Conservation (phyloP, 2,888 invertebrate species). For the Tenthredo notha region DNA sequence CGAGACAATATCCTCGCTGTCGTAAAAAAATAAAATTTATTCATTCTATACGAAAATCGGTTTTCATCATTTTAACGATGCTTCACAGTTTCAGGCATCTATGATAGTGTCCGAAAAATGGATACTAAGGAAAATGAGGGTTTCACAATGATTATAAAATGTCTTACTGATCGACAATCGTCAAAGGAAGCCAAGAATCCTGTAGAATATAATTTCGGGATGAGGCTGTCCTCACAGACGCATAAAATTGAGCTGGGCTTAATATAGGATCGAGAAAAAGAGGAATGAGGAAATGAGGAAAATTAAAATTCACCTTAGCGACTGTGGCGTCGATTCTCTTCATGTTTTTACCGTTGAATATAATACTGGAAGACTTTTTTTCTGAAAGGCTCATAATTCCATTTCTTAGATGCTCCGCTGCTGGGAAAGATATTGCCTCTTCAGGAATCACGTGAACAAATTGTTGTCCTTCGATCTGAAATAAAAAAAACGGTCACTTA, state of each 20-base stretch:
- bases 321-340: slow-evolving; percentile 83
- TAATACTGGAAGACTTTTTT: slow-evolving; percentile 67
- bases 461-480: slow-evolving; percentile 75
- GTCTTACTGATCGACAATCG: too few species aligned
- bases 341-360: slow-evolving; percentile 81
- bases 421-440: slow-evolving; percentile 88
- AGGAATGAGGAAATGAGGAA: slow-evolving; percentile 18
- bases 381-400: slow-evolving; percentile 74
- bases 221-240: too few species aligned
- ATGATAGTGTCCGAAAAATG: too few species aligned
- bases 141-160: too few species aligned
- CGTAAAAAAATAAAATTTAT: background rate
- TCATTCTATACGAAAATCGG: background rate
- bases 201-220: too few species aligned
- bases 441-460: slow-evolving; percentile 84
- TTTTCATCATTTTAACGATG: background rate
- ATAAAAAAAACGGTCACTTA: background rate
- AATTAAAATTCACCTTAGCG: slow-evolving; percentile 79
- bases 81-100: too few species aligned
- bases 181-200: too few species aligned
- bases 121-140: too few species aligned
- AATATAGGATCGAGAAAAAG: too few species aligned
- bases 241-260: too few species aligned
- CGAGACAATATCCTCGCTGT: background rate
- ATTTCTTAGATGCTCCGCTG: slow-evolving; percentile 87